A percentile compares a stretch with the other conserved stretches of the same genome.
Conservation (phyloP, 2,888 invertebrate species). For the Pristionchus mayeri region DNA sequence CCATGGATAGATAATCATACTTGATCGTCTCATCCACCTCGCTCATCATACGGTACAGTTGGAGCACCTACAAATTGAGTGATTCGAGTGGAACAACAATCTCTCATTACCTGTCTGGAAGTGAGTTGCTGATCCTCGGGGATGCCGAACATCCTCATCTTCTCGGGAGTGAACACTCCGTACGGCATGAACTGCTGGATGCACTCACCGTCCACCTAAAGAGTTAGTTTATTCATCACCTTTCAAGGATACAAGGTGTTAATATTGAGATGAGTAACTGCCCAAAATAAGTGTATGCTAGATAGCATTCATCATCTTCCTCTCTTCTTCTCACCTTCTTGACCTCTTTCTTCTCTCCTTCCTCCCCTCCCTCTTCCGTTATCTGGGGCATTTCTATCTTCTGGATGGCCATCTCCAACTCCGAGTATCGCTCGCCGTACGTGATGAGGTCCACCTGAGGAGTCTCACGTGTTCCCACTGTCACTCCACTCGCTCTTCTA, state of each 20-base stretch:
- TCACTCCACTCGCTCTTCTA: background rate
- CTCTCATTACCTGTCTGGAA: slow-evolving; percentile 65
- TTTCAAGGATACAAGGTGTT: background rate
- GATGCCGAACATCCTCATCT: slow-evolving; percentile 74
- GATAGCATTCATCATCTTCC: background rate
- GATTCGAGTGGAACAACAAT: background rate
- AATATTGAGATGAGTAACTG: background rate
- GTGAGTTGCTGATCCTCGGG: slow-evolving; percentile 75
- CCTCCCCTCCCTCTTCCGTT: slow-evolving; percentile 8
- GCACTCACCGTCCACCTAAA: slow-evolving; percentile 14
- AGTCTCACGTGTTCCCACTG: background rate
- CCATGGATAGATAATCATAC: slow-evolving; percentile 53
- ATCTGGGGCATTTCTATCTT: slow-evolving; percentile 61
- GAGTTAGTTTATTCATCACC: background rate
- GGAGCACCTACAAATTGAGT: slow-evolving; percentile 63
- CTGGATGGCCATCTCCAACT: slow-evolving; percentile 72
- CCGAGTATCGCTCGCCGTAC: slow-evolving; percentile 74
- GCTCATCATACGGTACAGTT: slow-evolving; percentile 71
- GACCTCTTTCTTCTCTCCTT: background rate
- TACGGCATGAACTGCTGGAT: slow-evolving; percentile 71
- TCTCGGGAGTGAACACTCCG: slow-evolving; percentile 74
- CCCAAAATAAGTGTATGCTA: background rate
- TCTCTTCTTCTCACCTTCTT: background rate
- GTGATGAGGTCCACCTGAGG: slow-evolving; percentile 63
- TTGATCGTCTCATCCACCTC: slow-evolving; percentile 67